Evolutionary conservation across 2,888 invertebrate species (phyloP).

Genomic region (Tipula unca): DNA sequence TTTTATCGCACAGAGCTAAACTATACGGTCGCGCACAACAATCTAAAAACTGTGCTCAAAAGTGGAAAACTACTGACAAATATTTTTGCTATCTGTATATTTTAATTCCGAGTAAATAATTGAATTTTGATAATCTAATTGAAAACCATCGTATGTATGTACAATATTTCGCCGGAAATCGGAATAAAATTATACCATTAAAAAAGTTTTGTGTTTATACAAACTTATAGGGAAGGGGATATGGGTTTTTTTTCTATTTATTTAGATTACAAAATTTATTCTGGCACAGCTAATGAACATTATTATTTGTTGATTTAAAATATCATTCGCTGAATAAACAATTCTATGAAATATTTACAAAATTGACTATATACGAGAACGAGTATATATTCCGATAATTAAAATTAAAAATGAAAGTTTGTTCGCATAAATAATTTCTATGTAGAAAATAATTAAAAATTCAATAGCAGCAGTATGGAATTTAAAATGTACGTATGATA

Average conservation of each 20-base stretch:
- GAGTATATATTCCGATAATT: not conserved
- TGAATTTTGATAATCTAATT: not conserved
- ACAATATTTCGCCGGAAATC: not conserved
- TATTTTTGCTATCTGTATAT: not conserved
- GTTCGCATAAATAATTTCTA: not conserved
- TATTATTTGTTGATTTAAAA: too few relatives aligned
- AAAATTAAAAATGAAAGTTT: not conserved
- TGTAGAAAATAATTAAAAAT: not conserved
- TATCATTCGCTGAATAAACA: too few relatives aligned
- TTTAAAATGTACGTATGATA: not conserved
- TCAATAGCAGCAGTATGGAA: not conserved
- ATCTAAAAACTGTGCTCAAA: too few relatives aligned
- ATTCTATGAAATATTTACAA: too few relatives aligned
- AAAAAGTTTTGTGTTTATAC: not conserved
- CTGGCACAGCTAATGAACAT: too few relatives aligned
- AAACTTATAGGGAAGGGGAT: not conserved
- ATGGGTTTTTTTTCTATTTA: not conserved
- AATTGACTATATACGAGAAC: too few relatives aligned
- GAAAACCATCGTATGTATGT: too few relatives aligned
- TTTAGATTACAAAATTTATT: too few relatives aligned
- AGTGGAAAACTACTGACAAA: not conserved
- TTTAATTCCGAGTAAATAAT: not conserved
- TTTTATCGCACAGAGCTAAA: too few relatives aligned
- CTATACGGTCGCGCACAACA: too few relatives aligned
- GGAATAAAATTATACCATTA: not conserved